phyloP scores from a whole-genome alignment of 2,113 vertebrate species.

The Phylloscopus trochilus region DNA sequence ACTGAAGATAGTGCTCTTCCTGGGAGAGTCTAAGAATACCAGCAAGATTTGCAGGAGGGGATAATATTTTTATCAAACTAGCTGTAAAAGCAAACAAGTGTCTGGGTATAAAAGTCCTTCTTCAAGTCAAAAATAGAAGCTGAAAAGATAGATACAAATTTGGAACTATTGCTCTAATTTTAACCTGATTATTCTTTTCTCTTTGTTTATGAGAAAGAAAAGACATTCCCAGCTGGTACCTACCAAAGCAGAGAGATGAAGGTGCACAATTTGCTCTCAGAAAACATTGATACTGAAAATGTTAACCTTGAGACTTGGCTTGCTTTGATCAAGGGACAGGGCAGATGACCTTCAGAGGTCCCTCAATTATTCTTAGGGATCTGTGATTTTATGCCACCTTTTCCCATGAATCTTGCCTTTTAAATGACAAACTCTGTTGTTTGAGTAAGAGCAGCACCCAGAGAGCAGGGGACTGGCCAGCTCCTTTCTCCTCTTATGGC shows the following conservation, averaged over 20 bases:
- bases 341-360: background rate
- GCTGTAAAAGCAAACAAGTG: slow-evolving; percentile 24
- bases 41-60: background rate
- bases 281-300: background rate
- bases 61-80: slow-evolving; percentile 21
- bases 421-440: background rate
- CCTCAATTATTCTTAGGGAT: background rate
- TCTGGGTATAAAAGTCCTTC: slow-evolving; percentile 6
- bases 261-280: background rate
- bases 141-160: background rate
- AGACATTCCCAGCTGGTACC: background rate
- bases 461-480: background rate
- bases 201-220: background rate
- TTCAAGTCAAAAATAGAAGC: slow-evolving; percentile 47
- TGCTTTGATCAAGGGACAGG: background rate
- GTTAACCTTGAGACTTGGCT: background rate
- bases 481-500: background rate
- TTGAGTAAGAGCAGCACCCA: background rate
- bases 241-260: background rate
- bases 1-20: slow-evolving; percentile 32
- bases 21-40: slow-evolving; percentile 13
- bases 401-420: background rate
- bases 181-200: background rate
- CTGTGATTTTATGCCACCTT: background rate
- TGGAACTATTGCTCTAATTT: slow-evolving; percentile 19